Base-by-base conservation (phyloP, 2,113 vertebrate species). In the Alosa alosa region DNA sequence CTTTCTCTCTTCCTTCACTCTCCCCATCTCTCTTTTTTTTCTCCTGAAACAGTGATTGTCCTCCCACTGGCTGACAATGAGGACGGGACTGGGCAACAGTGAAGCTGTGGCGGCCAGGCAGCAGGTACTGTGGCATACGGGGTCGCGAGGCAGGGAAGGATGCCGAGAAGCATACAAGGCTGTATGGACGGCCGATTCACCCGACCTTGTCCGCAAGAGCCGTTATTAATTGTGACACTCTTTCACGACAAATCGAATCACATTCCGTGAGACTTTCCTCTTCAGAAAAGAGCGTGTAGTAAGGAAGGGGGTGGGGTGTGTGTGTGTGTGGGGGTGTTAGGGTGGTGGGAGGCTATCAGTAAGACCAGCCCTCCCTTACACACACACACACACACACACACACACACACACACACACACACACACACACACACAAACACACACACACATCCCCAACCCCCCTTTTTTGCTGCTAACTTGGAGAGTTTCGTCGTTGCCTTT, bases 191-290 rank as follows among this genome's bases (percentile, higher is more conserved):
- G 83, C 88, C 41, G 41, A 91, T 91, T 90, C 85, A 81, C 8
- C 87, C 91, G 91, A 96, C 96, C 97, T 96, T 95, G 93, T 93
- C 92, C 91, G 93, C 94, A 92, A 93, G 96, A 95, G 95, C 94
- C 92, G 96, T 97, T 97, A 99, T 98, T 97, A 96, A 97, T 96
- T 96, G 95, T 99, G 97, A 98, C 97, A 98, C 95, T 97, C 97
- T 97, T 98, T 97, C 97, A 98, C 91, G 95, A 97, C 96, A 97
- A 96, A 98, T 98, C 96, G 97, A 96, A 96, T 97, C 97, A 97
- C 96, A 95, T 93, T 96, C 97, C 95, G 94, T 96, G 96, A 96
- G 96, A 97, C 96, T 97, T 95, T 92, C 95, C 93, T 95, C 96
- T 88, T 90, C 85, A 90, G 84, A 84, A 86, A 89, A 89, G 87